Conservation (phyloP, 2,113 vertebrate species). For the Nettapus auritus region DNA sequence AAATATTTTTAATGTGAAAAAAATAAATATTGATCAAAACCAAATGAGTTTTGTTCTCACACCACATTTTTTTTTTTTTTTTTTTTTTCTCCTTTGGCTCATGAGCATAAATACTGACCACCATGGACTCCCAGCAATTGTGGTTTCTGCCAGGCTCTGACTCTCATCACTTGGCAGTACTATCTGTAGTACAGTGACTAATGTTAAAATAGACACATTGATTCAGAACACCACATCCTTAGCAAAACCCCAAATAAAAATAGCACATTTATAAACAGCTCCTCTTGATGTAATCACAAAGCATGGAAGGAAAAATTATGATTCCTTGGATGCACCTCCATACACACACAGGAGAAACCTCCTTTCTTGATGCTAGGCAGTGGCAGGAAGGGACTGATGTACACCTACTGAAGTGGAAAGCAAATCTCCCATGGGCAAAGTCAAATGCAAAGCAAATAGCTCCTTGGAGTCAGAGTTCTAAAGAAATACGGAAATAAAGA, state of each 20-base stretch:
- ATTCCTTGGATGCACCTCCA: not conserved
- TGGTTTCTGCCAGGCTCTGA: not conserved
- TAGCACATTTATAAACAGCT: not conserved
- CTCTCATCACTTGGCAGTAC: not conserved
- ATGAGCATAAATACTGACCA: not conserved
- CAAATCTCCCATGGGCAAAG: not conserved
- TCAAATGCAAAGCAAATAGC: slow-evolving; percentile 27
- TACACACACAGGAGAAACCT: not conserved
- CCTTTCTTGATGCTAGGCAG: not conserved
- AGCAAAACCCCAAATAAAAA: not conserved
- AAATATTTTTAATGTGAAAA: not conserved
- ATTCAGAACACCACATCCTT: not conserved
- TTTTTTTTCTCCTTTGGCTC: not conserved
- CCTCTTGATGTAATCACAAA: not conserved
- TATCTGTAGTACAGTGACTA: not conserved
- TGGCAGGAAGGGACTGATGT: not conserved
- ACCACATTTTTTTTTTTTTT: not conserved
- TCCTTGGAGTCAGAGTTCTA: slow-evolving; percentile 20
- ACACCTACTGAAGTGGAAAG: not conserved
- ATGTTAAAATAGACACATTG: not conserved
- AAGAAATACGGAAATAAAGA: not conserved
- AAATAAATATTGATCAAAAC: not conserved
- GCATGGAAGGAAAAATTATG: not conserved
- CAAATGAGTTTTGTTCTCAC: not conserved
- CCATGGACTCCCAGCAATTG: not conserved